phyloP scores from a whole-genome alignment of 1,140 invertebrate genomes.

The Zaprionus camerounensis region DNA sequence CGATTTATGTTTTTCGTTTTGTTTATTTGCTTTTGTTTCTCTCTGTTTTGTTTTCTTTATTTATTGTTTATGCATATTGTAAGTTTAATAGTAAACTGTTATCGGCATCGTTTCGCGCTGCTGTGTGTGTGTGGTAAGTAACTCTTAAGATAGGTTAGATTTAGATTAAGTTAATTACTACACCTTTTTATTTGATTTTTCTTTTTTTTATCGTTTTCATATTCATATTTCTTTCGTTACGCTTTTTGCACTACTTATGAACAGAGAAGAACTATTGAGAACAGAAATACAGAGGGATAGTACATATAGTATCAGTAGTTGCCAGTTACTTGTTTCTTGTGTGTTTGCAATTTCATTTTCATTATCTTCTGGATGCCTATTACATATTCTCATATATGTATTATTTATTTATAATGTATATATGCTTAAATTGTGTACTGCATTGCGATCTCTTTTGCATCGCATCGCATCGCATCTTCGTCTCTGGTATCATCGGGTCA shows the following conservation, averaged over 20 bases:
- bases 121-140: constrained; percentile 63
- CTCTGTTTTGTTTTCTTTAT: constrained; percentile 31
- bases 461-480: constrained; percentile 12
- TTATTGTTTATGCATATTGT: constrained; percentile 55
- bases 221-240: constrained; percentile 18
- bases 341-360: constrained; percentile 1
- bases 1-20: constrained; percentile 31
- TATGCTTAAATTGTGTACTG: constrained; percentile 65
- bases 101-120: constrained; percentile 61
- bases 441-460: constrained; percentile 43
- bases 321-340: constrained; percentile 17
- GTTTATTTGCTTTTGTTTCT: constrained; percentile 31
- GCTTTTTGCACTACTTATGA: constrained; percentile 77
- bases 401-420: constrained; percentile 21
- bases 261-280: constrained; percentile 71
- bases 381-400: constrained; percentile 33
- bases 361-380: constrained; percentile 48
- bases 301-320: constrained; percentile 36
- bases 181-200: constrained; percentile 48
- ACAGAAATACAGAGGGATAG: constrained; percentile 62
- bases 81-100: constrained; percentile 64
- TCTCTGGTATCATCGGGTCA: constrained; percentile 42
- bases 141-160: constrained; percentile 71
- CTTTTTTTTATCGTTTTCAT: constrained; percentile 25
- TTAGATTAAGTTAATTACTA: constrained; percentile 77